Conservation (phyloP, 2,797 vertebrate genomes). For the Crax fasciolata region DNA sequence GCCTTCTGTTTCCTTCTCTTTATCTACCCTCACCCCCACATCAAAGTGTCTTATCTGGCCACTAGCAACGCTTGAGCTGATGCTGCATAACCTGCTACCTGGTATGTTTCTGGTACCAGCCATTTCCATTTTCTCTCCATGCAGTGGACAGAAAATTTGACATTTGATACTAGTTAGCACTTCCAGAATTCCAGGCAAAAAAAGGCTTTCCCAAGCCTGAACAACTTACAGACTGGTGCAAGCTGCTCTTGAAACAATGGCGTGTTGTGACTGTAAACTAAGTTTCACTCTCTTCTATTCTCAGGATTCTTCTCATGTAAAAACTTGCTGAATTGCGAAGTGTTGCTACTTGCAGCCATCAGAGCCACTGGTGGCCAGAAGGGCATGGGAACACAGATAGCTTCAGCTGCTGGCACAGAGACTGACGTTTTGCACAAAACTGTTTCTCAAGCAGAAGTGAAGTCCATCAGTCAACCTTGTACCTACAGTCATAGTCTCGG, state of each 20-base stretch:
- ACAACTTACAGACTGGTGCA: not conserved
- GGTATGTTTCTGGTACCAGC: not conserved
- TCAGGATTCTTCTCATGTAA: not conserved
- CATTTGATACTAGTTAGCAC: not conserved
- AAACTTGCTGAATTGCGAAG: not conserved
- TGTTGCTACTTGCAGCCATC: not conserved
- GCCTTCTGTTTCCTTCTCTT: not conserved
- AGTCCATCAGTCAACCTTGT: not conserved
- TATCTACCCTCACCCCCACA: not conserved
- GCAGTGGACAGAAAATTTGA: not conserved
- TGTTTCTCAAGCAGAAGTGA: not conserved
- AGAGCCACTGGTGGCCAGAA: not conserved
- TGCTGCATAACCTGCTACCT: accelerated
- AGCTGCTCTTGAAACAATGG: not conserved
- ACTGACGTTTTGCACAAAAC: not conserved
- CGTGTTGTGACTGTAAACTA: not conserved
- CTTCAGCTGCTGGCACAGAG: not conserved
- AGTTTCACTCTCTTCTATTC: not conserved
- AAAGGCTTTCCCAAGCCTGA: not conserved
- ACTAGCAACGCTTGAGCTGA: not conserved
- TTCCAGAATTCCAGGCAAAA: not conserved
- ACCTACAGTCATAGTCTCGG: not conserved
- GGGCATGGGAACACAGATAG: accelerated
- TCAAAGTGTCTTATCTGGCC: not conserved
- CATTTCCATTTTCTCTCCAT: not conserved